These are phyloP conservation scores for Pogonocherus hispidulus DNA, from an alignment of 2,888 invertebrate genomes.

Conservation along the genomic window DNA sequence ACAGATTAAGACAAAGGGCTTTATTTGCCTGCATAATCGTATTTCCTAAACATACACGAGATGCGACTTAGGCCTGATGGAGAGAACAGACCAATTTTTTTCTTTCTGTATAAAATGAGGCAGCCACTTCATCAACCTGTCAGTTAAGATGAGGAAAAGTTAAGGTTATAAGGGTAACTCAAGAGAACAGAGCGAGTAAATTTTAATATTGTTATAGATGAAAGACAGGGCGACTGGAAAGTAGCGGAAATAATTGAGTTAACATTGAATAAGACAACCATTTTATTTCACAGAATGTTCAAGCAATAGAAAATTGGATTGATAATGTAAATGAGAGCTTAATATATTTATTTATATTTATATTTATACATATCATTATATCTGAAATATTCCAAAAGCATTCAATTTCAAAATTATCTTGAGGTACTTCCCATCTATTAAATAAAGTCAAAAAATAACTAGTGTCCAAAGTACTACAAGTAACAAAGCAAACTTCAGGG, in stretches of 20 bases:
- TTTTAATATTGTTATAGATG: constrained; percentile 27
- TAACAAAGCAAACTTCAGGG: no score
- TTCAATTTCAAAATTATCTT: no score
- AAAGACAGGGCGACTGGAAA: constrained; percentile 20
- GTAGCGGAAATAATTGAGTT: constrained; percentile 24
- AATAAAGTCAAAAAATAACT: no score
- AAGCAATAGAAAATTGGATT: no score
- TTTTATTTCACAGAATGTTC: constrained; percentile 2
- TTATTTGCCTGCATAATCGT: constrained; percentile 50
- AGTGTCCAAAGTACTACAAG: no score
- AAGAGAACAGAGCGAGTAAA: constrained; percentile 39
- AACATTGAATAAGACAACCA: constrained; percentile 11
- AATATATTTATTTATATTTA: no score
- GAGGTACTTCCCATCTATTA: no score
- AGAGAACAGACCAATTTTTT: constrained; percentile 58
- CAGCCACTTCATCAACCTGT: constrained; percentile 66
- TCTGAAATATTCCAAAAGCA: no score
- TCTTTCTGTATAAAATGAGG: constrained; percentile 64
- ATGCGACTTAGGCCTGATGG: constrained; percentile 53
- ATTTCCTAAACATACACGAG: constrained; percentile 55
- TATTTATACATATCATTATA: no score
- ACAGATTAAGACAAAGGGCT: constrained; percentile 42
- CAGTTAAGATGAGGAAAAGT: constrained; percentile 54
- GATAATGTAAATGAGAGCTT: no score
- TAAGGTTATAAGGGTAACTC: constrained; percentile 57